These are phyloP conservation scores for Heliconius hortense DNA, from an alignment of 2,888 invertebrate species.

Conservation along the genomic window DNA sequence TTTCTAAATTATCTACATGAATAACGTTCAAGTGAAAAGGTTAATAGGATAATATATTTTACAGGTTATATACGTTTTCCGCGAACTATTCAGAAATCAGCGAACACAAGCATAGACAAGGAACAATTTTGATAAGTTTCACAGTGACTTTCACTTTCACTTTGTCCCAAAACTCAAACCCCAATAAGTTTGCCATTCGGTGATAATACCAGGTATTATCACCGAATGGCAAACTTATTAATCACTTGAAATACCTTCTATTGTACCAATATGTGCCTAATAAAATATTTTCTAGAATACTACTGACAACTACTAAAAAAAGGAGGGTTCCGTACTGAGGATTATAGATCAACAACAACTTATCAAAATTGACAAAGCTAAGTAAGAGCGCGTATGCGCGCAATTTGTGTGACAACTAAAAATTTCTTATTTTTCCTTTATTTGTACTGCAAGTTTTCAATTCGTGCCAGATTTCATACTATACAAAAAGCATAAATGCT, in stretches of 20 bases:
- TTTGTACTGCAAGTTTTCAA: too few species aligned
- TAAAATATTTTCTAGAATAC: background rate
- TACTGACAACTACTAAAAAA: background rate
- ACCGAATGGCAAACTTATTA: background rate
- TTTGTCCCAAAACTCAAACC: background rate
- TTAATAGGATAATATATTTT: background rate
- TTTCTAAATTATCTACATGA: background rate
- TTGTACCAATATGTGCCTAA: background rate
- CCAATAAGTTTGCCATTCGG: background rate
- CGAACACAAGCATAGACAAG: background rate
- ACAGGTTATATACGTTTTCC: background rate
- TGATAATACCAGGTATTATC: background rate
- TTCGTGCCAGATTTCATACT: too few species aligned
- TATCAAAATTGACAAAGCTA: too few species aligned
- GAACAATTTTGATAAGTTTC: background rate
- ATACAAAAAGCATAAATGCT: too few species aligned
- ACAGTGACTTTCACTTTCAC: conserved; percentile 6
- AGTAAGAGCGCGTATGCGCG: too few species aligned
- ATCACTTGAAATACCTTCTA: background rate
- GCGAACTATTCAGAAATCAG: background rate
- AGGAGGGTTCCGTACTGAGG: too few species aligned
- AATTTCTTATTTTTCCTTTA: too few species aligned
- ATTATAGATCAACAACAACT: too few species aligned
- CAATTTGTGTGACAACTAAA: too few species aligned
- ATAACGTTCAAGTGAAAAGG: background rate